Percentiles rank a stretch among this genome's conserved stretches.
These are phyloP conservation scores for Rhombomys opimus DNA, from an alignment of 2,113 vertebrate species.

Conservation along the genomic window DNA sequence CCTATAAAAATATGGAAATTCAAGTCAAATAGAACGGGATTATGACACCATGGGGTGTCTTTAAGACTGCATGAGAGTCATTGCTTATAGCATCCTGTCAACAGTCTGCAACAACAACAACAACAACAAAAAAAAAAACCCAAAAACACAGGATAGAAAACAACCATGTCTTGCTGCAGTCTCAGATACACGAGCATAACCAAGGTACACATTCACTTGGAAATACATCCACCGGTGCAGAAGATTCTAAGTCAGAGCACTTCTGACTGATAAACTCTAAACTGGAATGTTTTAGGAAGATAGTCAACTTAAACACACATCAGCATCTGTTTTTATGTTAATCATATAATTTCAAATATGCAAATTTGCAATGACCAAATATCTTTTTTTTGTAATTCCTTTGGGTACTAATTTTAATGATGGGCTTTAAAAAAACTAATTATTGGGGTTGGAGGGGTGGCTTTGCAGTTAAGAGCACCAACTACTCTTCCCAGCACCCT, in stretches of 20 bases:
- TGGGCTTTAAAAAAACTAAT: neutral
- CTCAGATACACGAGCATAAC: conserved; percentile 25
- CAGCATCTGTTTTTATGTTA: conserved; percentile 54
- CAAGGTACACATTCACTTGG: conserved; percentile 36
- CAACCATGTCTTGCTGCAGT: conserved; percentile 9
- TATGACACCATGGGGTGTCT: conserved; percentile 34
- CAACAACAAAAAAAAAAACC: too few species aligned
- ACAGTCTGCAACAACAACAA: neutral
- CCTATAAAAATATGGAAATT: conserved; percentile 53
- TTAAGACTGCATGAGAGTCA: conserved; percentile 53
- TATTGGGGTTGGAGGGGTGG: too few species aligned
- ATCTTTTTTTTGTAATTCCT: conserved; percentile 13
- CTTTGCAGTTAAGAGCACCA: too few species aligned
- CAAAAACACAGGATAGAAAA: conserved; percentile 52
- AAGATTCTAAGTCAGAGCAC: conserved; percentile 49
- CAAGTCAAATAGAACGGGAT: conserved; percentile 53
- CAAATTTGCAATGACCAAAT: conserved; percentile 50
- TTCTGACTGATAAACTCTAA: conserved; percentile 54
- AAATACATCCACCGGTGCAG: conserved; percentile 60
- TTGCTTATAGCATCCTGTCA: conserved; percentile 67
- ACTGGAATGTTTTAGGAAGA: conserved; percentile 60
- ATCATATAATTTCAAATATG: conserved; percentile 65
- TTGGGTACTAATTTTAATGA: conserved; percentile 50
- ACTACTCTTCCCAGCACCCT: too few species aligned
- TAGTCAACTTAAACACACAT: conserved; percentile 66